These are phyloP conservation scores for Incurvaria masculella DNA, from an alignment of 2,888 invertebrate species.

Conservation along the genomic window DNA sequence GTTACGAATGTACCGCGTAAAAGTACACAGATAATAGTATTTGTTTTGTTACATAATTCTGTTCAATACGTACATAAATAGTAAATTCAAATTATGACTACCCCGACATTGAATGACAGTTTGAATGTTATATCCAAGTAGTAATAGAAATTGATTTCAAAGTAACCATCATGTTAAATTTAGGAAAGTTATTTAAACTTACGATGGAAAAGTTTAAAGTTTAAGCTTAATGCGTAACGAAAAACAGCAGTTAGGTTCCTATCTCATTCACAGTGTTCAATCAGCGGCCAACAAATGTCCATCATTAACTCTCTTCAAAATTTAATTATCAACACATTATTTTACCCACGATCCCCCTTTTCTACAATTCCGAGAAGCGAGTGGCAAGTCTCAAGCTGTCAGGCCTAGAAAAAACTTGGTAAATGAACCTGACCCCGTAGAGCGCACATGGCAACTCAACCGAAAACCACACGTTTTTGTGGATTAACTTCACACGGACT, in stretches of 20 bases:
- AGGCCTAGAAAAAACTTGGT: conserved; percentile 2
- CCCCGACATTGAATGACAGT: no score
- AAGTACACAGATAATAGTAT: no score
- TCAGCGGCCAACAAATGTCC: conserved; percentile 28
- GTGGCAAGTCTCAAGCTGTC: conserved; percentile 4
- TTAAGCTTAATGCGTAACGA: background rate
- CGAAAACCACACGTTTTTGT: conserved; percentile 6
- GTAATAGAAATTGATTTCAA: no score
- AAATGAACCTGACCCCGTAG: conserved; percentile 9
- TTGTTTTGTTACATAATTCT: no score
- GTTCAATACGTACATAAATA: no score
- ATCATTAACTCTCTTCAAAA: conserved; percentile 27
- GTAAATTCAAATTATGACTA: no score
- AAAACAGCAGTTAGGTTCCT: background rate
- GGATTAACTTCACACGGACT: conserved; percentile 7
- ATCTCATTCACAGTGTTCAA: conserved; percentile 21
- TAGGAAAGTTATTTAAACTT: no score
- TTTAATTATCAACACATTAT: conserved; percentile 35
- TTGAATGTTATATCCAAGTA: no score
- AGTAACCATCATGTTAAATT: no score
- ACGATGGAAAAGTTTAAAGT: no score
- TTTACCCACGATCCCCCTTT: conserved; percentile 22
- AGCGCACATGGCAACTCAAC: conserved; percentile 6
- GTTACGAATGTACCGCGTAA: no score
- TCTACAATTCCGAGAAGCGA: conserved; percentile 23